Evolutionary conservation across 2,797 vertebrate species (phyloP), one percentile per base, ranked within the genome.

Genomic region (Craterocephalus amniculus): DNA sequence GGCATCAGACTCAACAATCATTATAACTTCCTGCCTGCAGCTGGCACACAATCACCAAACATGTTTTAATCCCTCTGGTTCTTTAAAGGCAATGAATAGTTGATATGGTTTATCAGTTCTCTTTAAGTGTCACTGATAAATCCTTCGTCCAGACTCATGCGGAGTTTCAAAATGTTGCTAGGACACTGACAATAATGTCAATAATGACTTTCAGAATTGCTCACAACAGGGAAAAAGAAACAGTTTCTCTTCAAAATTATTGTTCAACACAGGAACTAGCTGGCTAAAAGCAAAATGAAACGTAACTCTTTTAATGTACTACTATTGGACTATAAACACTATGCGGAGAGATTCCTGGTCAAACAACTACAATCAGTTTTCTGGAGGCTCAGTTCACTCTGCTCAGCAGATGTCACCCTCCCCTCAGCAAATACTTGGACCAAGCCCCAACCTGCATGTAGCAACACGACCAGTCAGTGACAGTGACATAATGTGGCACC

Each of bases 381-480:
- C 62, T n/a, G 54, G 60, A 74, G 67, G 66, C 43, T 71, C 61
- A 45, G 78, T 85, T 83, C 68, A 70, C 78, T 87, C 81, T 32
- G 68, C 84, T 88, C 87, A 83, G 74, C 88, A 90, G 90, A 91
- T 91, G 88, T 90, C 90, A 83, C 83, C 83, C 86, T 90, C 81
- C 87, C 75, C 80, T 85, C 67, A 12, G 78, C 78, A 83, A 79
- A 84, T 68, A 73, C 78, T 77, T 70, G 78, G 83, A 86, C 70
- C 76, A 72, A 68, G 71, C 72, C 78, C 72, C 70, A 68, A 70
- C 74, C 78, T 80, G 81, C 85, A 78, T 88, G 88, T 84, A 81
- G 73, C 57, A 34, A 90, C 90, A 89, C 72, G 83, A 84, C 81
- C 87, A 69, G 79, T 79, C 86, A 67, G 73, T 83, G 87, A 83